Evolutionary conservation across 1,140 invertebrate species (phyloP).

Genomic region (Carcinoscorpius rotundicauda): DNA sequence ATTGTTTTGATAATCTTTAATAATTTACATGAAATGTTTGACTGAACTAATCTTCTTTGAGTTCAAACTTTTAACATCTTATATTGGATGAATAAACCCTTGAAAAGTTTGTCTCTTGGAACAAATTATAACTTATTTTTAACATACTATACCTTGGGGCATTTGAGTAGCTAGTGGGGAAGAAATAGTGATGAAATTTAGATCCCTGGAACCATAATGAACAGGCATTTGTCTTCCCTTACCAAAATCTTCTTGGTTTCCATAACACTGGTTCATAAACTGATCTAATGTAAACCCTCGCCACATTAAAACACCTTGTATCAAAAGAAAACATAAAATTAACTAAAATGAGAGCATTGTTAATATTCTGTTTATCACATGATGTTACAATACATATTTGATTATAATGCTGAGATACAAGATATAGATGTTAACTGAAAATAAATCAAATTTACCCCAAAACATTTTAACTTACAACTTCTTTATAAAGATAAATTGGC

Average conservation of each 20-base stretch:
- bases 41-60: neutral
- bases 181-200: slow-evolving; percentile 90
- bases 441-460: too few species aligned
- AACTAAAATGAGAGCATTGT: too few species aligned
- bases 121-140: neutral
- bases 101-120: neutral
- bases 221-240: slow-evolving; percentile 95
- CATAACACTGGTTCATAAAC: slow-evolving; percentile 94
- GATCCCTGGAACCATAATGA: slow-evolving; percentile 69
- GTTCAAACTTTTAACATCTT: neutral
- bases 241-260: slow-evolving; percentile 75
- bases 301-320: slow-evolving; percentile 70
- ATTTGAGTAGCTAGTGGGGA: slow-evolving; percentile 92
- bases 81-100: too few species aligned
- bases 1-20: too few species aligned
- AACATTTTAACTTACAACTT: too few species aligned
- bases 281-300: slow-evolving; percentile 73
- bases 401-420: too few species aligned
- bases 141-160: slow-evolving; percentile 62
- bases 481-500: too few species aligned
- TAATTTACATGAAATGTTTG: too few species aligned
- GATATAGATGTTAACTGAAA: too few species aligned
- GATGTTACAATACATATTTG: too few species aligned
- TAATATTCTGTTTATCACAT: too few species aligned
- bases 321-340: neutral